Conservation (phyloP, 2,888 invertebrate species). For the Barypeithes pellucidus region DNA sequence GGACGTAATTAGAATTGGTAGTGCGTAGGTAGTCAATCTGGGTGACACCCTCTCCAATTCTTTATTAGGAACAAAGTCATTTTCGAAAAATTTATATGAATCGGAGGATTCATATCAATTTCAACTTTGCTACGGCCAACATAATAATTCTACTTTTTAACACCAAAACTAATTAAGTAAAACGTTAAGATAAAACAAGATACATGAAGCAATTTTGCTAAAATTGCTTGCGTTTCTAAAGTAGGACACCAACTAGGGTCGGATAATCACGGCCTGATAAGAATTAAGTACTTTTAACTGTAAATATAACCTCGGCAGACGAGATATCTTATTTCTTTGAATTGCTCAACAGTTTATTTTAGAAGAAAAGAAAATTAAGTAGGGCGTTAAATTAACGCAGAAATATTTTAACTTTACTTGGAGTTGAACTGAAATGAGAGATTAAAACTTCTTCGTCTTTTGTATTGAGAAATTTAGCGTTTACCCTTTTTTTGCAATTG, state of each 20-base stretch:
- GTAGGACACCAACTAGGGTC: conserved; percentile 38
- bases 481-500: background rate
- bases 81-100: no score
- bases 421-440: conserved; percentile 5
- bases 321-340: conserved; percentile 43
- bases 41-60: no score
- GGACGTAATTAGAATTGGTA: no score
- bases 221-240: conserved; percentile 51
- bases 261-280: conserved; percentile 41
- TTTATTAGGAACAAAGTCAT: no score
- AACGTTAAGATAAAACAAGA: conserved; percentile 53
- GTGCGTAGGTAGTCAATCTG: no score
- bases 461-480: background rate
- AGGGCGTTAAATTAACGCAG: conserved; percentile 28
- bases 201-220: conserved; percentile 49
- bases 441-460: conserved; percentile 1
- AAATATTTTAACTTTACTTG: conserved; percentile 26
- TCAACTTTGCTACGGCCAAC: conserved; percentile 5
- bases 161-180: conserved; percentile 48
- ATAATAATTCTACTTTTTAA: conserved; percentile 42
- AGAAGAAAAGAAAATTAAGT: conserved; percentile 31
- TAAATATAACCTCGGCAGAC: conserved; percentile 41
- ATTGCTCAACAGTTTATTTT: conserved; percentile 44
- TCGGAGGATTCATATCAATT: no score
- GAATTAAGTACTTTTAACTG: conserved; percentile 39